Percentiles rank a stretch among this genome's conserved stretches.
phyloP scores from a whole-genome alignment of 2,113 vertebrate genomes.

The Sylvietta virens region DNA sequence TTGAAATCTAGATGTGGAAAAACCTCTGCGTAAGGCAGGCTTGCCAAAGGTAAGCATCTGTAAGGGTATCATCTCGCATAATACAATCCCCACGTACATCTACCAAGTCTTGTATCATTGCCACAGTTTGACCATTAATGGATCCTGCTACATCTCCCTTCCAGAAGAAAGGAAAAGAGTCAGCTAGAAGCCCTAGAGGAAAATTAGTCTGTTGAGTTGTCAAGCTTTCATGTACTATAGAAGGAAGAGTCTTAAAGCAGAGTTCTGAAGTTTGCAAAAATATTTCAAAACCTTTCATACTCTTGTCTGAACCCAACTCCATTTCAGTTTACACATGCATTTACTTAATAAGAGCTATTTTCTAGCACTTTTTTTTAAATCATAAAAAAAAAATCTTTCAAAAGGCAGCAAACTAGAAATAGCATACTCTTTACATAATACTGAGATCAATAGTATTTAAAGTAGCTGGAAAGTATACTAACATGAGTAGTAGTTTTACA shows the following conservation, averaged over 20 bases:
- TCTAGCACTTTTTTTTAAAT: background rate
- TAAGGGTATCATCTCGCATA: background rate
- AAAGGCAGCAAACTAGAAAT: slow-evolving; percentile 57
- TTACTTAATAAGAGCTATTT: slow-evolving; percentile 8
- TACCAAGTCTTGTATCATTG: background rate
- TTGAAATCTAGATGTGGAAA: background rate
- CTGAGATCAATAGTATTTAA: slow-evolving; percentile 75
- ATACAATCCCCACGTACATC: background rate
- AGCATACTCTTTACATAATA: slow-evolving; percentile 66
- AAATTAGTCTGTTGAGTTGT: background rate
- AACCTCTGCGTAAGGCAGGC: background rate
- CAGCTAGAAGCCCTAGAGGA: background rate
- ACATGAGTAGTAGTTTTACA: slow-evolving; percentile 59
- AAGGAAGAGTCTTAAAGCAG: background rate
- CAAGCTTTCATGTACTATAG: background rate
- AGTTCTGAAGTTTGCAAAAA: background rate
- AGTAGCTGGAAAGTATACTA: slow-evolving; percentile 62
- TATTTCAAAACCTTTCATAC: background rate
- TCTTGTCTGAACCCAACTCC: background rate
- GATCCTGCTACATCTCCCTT: background rate
- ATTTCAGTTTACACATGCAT: background rate
- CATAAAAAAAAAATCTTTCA: background rate
- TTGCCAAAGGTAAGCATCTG: background rate
- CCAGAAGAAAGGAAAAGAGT: background rate
- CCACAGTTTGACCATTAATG: background rate